phyloP scores from a whole-genome alignment of 1,140 invertebrate species.

The Neomicropteryx cornuta region DNA sequence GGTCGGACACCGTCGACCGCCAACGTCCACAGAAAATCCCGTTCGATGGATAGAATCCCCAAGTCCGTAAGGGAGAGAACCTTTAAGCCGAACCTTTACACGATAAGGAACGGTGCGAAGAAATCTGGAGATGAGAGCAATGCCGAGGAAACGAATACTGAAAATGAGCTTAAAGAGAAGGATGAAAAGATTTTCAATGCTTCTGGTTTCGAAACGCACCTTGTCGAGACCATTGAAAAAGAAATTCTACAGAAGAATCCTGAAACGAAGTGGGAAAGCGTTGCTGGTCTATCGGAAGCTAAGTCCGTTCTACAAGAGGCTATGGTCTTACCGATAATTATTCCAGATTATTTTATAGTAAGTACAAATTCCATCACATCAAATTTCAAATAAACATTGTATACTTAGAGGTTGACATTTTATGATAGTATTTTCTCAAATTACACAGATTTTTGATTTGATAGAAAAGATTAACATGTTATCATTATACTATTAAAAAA shows the following conservation, averaged over 20 bases:
- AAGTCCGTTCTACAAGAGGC: slow-evolving; percentile 95
- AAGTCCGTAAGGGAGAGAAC: slow-evolving; percentile 19
- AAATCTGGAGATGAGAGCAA: slow-evolving; percentile 8
- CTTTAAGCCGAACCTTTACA: slow-evolving; percentile 19
- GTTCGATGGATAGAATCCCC: slow-evolving; percentile 42
- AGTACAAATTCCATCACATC: slow-evolving; percentile 27
- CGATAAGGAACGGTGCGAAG: slow-evolving; percentile 11
- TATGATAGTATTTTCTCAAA: too few relatives aligned
- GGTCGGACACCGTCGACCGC: slow-evolving; percentile 19
- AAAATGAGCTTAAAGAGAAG: slow-evolving; percentile 21
- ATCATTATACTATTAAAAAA: too few relatives aligned
- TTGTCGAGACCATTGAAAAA: slow-evolving; percentile 76
- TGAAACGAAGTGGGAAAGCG: slow-evolving; percentile 93
- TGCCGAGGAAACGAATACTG: neutral
- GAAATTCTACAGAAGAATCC: slow-evolving; percentile 97
- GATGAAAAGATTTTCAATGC: slow-evolving; percentile 61
- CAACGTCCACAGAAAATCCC: slow-evolving; percentile 35
- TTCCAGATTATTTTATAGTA: slow-evolving; percentile 96
- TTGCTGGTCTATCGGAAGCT: slow-evolving; percentile 91
- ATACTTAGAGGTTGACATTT: too few relatives aligned
- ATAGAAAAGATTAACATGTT: too few relatives aligned
- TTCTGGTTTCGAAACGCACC: slow-evolving; percentile 62
- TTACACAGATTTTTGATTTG: too few relatives aligned
- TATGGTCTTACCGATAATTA: slow-evolving; percentile 91
- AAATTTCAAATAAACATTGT: too few relatives aligned